Conservation (phyloP, 2,888 invertebrate species). For the Dicycla oo region DNA sequence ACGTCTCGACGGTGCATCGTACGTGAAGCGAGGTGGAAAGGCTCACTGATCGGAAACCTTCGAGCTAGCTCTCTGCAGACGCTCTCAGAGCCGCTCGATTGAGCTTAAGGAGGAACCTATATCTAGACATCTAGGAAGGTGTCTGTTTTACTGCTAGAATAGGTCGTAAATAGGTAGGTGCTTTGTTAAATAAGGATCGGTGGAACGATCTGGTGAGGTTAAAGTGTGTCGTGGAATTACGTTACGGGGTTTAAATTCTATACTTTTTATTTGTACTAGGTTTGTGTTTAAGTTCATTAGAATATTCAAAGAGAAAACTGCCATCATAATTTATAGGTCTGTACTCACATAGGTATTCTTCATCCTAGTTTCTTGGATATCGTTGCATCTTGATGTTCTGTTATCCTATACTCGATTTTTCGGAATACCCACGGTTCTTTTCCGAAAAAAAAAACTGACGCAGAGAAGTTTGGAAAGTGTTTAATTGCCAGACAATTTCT, state of each 20-base stretch:
- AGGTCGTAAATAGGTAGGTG: constrained; percentile 4
- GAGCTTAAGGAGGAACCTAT: constrained; percentile 35
- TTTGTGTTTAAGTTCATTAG: not conserved
- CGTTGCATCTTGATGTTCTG: not conserved
- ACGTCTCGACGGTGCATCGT: constrained; percentile 34
- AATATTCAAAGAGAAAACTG: not conserved
- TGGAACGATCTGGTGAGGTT: not conserved
- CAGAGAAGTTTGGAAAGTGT: not conserved
- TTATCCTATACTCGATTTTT: not conserved
- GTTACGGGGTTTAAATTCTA: not conserved
- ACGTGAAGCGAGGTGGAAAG: constrained; percentile 39
- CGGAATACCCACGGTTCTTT: not conserved
- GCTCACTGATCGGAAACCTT: constrained; percentile 42
- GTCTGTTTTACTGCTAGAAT: not conserved
- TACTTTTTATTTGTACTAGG: not conserved
- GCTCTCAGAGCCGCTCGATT: constrained; percentile 46
- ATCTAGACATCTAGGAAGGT: constrained; percentile 24
- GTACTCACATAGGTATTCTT: not conserved
- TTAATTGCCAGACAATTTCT: constrained; percentile 32
- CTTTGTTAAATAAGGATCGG: not conserved
- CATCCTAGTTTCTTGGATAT: no score
- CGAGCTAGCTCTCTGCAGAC: constrained; percentile 19
- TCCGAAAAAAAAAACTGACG: not conserved
- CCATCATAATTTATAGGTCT: no score
- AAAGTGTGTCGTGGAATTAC: not conserved